phyloP scores from a whole-genome alignment of 2,888 invertebrate species.

The Pachydiplax longipennis region DNA sequence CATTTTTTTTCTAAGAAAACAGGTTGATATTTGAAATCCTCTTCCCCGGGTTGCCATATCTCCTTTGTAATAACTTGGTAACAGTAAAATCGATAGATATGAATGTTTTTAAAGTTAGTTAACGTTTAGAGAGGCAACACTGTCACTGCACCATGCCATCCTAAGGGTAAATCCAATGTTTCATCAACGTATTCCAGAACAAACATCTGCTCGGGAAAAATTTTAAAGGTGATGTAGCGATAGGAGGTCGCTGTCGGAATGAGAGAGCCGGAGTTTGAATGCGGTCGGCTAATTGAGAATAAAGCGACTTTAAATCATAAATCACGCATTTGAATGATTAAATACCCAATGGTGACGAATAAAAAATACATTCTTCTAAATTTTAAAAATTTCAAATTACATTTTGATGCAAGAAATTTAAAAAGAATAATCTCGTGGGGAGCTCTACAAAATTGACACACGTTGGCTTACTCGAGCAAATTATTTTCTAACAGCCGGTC shows the following conservation, averaged over 20 bases:
- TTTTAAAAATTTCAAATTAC: too few relatives aligned
- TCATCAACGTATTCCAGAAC: conserved; percentile 37
- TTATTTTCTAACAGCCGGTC: too few relatives aligned
- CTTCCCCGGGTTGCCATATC: conserved; percentile 21
- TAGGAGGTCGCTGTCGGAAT: neutral
- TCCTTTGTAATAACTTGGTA: conserved; percentile 16
- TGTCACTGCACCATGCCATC: conserved; percentile 38
- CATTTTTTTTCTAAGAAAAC: conserved; percentile 31
- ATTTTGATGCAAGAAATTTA: too few relatives aligned
- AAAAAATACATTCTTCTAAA: too few relatives aligned
- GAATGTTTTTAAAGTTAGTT: conserved; percentile 42
- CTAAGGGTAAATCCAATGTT: conserved; percentile 43
- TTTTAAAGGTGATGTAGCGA: conserved; percentile 32
- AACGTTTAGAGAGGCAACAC: conserved; percentile 35
- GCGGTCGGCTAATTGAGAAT: too few relatives aligned
- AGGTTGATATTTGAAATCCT: conserved; percentile 21
- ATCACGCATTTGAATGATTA: too few relatives aligned
- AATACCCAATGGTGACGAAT: too few relatives aligned
- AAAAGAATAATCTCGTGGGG: too few relatives aligned
- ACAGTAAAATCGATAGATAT: conserved; percentile 18
- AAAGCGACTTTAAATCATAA: too few relatives aligned
- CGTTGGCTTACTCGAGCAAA: too few relatives aligned
- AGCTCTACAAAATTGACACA: too few relatives aligned
- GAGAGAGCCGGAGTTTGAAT: neutral
- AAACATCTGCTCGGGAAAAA: conserved; percentile 30